Percentiles rank a stretch among this genome's conserved stretches.
These are phyloP conservation scores for Eutolmus rufibarbis DNA, from an alignment of 2,888 invertebrate genomes.

Conservation along the genomic window DNA sequence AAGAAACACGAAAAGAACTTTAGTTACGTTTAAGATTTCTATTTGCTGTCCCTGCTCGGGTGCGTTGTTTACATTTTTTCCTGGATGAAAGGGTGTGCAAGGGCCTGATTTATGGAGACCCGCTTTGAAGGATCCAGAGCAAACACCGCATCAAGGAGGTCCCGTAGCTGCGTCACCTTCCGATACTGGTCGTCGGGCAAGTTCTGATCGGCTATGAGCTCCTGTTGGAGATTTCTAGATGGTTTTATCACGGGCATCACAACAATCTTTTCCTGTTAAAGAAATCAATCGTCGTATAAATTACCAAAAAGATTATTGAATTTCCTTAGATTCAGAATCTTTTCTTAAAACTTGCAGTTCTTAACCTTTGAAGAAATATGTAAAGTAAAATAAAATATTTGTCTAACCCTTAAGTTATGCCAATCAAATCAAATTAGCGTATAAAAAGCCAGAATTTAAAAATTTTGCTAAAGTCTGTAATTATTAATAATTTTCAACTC, in stretches of 20 bases:
- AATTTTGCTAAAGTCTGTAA: no score
- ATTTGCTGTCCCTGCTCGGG: neutral
- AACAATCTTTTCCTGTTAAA: constrained; percentile 90
- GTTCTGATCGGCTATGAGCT: constrained; percentile 87
- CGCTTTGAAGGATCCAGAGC: constrained; percentile 92
- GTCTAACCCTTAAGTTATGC: no score
- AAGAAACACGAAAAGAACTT: constrained; percentile 27
- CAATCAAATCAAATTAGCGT: neutral
- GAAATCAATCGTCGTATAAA: neutral
- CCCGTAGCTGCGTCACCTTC: constrained; percentile 91
- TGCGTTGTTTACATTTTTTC: constrained; percentile 76
- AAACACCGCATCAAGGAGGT: constrained; percentile 89
- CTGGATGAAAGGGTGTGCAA: constrained; percentile 94
- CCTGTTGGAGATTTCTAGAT: constrained; percentile 83
- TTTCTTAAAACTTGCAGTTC: neutral
- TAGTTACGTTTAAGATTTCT: constrained; percentile 27
- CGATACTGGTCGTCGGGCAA: constrained; percentile 87
- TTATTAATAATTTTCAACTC: no score
- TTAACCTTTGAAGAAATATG: neutral
- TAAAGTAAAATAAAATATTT: neutral
- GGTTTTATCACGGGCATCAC: constrained; percentile 90
- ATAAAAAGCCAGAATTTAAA: no score
- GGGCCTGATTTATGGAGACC: constrained; percentile 91
- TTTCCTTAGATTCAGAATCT: neutral
- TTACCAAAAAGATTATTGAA: neutral